Percentiles rank a stretch among this genome's conserved stretches.
Conservation (phyloP, 2,888 invertebrate genomes). For the Heliothis peltigera region DNA sequence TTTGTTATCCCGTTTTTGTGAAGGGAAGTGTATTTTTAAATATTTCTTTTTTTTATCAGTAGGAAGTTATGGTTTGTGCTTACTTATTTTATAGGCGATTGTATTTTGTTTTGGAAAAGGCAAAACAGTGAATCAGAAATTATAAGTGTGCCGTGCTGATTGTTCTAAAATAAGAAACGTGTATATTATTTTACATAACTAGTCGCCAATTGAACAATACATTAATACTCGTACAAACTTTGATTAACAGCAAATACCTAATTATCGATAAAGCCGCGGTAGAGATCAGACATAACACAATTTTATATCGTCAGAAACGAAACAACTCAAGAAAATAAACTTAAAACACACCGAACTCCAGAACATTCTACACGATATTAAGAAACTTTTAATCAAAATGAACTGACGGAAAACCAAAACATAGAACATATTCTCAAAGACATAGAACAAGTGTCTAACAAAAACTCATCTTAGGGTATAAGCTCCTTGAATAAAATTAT, state of each 20-base stretch:
- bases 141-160: too few species aligned
- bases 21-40: not conserved
- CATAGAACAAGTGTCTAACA: conserved; percentile 65
- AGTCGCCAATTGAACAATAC: not conserved
- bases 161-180: too few species aligned
- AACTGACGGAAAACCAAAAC: conserved; percentile 63
- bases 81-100: not conserved
- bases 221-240: not conserved
- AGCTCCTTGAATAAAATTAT: conserved; percentile 54
- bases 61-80: not conserved
- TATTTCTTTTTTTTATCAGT: conserved; percentile 4
- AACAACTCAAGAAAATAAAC: conserved; percentile 35
- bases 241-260: not conserved
- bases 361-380: conserved; percentile 62
- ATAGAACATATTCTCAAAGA: conserved; percentile 31
- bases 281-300: not conserved
- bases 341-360: conserved; percentile 56
- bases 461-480: conserved; percentile 44
- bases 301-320: conserved; percentile 3
- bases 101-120: not conserved
- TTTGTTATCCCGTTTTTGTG: conserved; percentile 27
- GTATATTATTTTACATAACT: too few species aligned
- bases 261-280: not conserved
- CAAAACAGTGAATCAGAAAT: too few species aligned
- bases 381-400: conserved; percentile 79